Percentiles rank a stretch among this genome's conserved stretches.
Evolutionary conservation across 2,797 vertebrate species (phyloP).

Genomic region (Momotus momota): DNA sequence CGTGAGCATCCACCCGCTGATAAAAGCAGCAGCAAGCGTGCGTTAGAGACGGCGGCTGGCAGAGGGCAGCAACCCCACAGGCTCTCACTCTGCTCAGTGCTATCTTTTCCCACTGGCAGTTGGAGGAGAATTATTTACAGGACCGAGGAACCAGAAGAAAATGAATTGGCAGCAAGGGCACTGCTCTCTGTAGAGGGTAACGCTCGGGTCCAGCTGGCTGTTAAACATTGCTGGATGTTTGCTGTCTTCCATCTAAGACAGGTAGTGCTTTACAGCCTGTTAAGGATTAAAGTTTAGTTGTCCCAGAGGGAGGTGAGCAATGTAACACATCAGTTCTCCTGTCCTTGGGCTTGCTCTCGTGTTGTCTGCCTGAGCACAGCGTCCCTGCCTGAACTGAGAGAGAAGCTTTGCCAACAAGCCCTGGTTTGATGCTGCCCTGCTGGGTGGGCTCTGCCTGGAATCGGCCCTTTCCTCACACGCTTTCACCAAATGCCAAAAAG

Average conservation of each 20-base stretch:
- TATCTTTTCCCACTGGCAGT: background rate
- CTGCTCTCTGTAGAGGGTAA: background rate
- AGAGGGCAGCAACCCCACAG: slow-evolving; percentile 42
- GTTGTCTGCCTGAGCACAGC: background rate
- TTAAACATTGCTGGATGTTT: background rate
- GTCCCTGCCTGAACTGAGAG: background rate
- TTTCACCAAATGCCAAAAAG: background rate
- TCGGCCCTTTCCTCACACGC: background rate
- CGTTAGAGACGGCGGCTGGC: background rate
- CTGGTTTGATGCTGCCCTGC: background rate
- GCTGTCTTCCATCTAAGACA: background rate
- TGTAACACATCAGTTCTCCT: background rate
- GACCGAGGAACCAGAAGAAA: background rate
- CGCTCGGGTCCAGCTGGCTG: background rate
- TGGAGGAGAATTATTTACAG: background rate
- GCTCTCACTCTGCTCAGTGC: background rate
- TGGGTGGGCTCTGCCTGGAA: background rate
- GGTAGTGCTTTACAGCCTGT: background rate
- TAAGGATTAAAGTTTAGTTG: background rate
- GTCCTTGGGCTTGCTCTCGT: background rate
- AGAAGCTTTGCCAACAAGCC: background rate
- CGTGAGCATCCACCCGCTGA: background rate
- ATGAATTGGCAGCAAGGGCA: background rate
- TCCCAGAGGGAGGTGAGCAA: background rate
- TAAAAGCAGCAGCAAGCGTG: background rate